Conservation (phyloP, 1,140 invertebrate genomes). For the Dreissena rostriformis region DNA sequence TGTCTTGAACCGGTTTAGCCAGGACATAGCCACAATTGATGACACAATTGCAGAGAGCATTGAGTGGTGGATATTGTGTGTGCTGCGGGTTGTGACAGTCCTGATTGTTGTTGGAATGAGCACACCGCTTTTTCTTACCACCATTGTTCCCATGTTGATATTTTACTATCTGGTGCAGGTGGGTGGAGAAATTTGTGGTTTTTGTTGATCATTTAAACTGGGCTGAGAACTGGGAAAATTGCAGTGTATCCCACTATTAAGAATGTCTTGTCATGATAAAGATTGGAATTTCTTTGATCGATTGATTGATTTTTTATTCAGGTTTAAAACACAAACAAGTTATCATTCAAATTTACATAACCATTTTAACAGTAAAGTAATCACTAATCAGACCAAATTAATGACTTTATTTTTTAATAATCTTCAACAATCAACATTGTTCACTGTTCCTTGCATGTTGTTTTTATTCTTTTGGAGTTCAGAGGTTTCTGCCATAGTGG, state of each 20-base stretch:
- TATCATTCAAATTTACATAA: background rate
- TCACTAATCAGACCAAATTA: background rate
- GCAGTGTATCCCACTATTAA: background rate
- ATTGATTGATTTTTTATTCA: background rate
- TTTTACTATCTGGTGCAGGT: slow-evolving; percentile 93
- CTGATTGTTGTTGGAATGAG: slow-evolving; percentile 64
- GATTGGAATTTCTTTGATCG: background rate
- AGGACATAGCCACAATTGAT: slow-evolving; percentile 78
- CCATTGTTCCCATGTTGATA: slow-evolving; percentile 92
- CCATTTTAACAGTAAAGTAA: too few species aligned
- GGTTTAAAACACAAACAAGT: too few species aligned
- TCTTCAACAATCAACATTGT: too few species aligned
- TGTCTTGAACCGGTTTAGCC: slow-evolving; percentile 79
- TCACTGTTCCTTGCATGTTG: too few species aligned
- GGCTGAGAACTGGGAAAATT: background rate
- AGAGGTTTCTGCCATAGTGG: too few species aligned
- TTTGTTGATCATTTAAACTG: background rate
- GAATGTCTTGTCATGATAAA: background rate
- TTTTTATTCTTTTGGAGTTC: too few species aligned
- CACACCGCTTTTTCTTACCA: slow-evolving; percentile 89
- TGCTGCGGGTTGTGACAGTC: slow-evolving; percentile 64
- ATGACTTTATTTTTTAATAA: too few species aligned
- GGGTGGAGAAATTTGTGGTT: slow-evolving; percentile 74
- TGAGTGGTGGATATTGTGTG: slow-evolving; percentile 64
- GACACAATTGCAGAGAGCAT: slow-evolving; percentile 66